Evolutionary conservation across 2,888 invertebrate species (phyloP), one percentile per base, ranked within the genome.

Genomic region (Rhyacophila evoluta): DNA sequence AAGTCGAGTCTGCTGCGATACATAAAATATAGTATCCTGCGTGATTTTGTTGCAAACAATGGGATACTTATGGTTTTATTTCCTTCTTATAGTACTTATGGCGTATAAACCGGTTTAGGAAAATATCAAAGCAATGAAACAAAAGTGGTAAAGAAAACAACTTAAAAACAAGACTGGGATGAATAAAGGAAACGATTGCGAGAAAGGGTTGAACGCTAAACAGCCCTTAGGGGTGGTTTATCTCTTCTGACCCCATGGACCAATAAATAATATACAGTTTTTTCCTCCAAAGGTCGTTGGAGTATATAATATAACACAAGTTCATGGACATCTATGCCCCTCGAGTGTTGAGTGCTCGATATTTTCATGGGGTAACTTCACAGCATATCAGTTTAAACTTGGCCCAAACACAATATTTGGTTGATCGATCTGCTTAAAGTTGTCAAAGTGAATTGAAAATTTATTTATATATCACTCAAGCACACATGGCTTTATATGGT

Each of bases 171-270:
- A 55, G 25, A 25, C 25, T 25, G 55, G 55, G 55, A 10, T 25
- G 55, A 55, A 55, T 55, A 55, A 55, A 55, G 55, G 55, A 55
- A 55, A 19, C 55, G 55, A 55, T 55, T 55, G 6, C 25, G 55
- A 19, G 25, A 19, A 55, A 55, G 55, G 55, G 55, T 55, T 55
- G 55, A 55, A 55, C 55, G 55, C 55, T 55, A 55, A 55, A 55
- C 19, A 55, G 55, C 55, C 55, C 55, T 55, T 55, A 55, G 55
- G 55, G 55, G 55, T 55, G 25, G 55, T 19, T 55, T 55, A 55
- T 55, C 55, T 55, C 15, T 8, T 1, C 15, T 19, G 19, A 55
- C 55, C 55, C 55, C 8, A 10, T 8, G 55, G 55, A 55, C 55
- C 55, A 55, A 55, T 55, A 55, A 55, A 55, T 55, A 55, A 55